Conservation (phyloP, 2,113 vertebrate genomes). For the Eira barbara region DNA sequence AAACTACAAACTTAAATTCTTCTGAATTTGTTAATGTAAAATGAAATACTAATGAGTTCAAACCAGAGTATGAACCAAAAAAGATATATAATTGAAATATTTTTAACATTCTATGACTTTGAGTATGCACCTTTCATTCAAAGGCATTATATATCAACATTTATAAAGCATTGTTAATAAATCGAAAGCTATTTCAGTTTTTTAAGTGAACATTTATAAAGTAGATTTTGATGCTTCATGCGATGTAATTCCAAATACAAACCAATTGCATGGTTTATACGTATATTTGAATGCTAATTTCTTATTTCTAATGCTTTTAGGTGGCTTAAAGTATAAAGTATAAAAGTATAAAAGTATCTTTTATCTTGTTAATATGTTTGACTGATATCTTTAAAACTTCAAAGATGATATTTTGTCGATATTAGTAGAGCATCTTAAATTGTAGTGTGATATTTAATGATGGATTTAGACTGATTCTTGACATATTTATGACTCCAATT, state of each 20-base stretch:
- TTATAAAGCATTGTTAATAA: not conserved
- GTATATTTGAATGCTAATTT: not conserved
- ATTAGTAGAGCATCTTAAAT: constrained; percentile 58
- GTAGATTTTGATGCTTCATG: not conserved
- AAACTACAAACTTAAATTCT: not conserved
- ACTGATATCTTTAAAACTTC: constrained; percentile 59
- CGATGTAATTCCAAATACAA: not conserved
- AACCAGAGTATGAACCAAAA: not conserved
- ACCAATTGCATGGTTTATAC: not conserved
- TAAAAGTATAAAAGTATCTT: too few species aligned
- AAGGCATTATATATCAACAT: not conserved
- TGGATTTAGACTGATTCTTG: constrained; percentile 61
- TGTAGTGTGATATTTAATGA: constrained; percentile 60
- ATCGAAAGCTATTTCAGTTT: not conserved
- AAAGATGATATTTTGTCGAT: constrained; percentile 59
- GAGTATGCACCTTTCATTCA: not conserved
- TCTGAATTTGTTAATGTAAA: not conserved
- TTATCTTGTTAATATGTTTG: constrained; percentile 9
- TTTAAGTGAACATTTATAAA: constrained; percentile 22
- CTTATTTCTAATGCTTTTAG: constrained; percentile 3
- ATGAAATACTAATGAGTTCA: not conserved
- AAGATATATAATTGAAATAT: not conserved
- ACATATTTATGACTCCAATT: constrained; percentile 56
- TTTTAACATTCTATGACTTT: not conserved
- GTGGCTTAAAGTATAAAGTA: not conserved